phyloP scores from a whole-genome alignment of 2,797 vertebrate species.

The Acipenser ruthenus region DNA sequence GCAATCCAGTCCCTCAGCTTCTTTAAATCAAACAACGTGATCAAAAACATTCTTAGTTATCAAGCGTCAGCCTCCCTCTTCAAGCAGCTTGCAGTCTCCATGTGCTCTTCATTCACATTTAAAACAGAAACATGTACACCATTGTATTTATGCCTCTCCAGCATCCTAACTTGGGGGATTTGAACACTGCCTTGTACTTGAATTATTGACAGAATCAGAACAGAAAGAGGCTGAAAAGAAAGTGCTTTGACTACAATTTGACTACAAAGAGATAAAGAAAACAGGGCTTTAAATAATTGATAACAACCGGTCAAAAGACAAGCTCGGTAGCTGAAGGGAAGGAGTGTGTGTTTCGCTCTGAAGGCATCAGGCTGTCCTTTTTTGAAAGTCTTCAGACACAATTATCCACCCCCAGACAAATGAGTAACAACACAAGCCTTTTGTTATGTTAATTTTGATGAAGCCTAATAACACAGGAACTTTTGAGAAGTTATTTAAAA shows the following conservation, averaged over 20 bases:
- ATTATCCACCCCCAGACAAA: no score
- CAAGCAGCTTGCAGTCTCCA: not conserved
- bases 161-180: conserved; percentile 24
- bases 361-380: not conserved
- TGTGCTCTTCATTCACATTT: not conserved
- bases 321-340: not conserved
- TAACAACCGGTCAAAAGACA: conserved; percentile 23
- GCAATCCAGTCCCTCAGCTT: not conserved
- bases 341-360: not conserved
- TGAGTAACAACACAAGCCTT: no score
- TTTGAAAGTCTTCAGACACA: no score
- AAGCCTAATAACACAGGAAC: no score
- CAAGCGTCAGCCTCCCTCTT: not conserved
- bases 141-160: not conserved
- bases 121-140: not conserved
- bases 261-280: conserved; percentile 33
- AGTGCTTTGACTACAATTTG: conserved; percentile 31
- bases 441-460: no score
- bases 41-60: not conserved
- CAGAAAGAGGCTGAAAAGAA: conserved; percentile 19
- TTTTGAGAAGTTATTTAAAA: no score
- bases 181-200: conserved; percentile 24
- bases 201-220: conserved; percentile 42
- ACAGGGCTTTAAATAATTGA: conserved; percentile 38
- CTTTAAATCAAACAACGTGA: not conserved